Conservation (phyloP, 2,113 vertebrate species). For the Scomber japonicus region DNA sequence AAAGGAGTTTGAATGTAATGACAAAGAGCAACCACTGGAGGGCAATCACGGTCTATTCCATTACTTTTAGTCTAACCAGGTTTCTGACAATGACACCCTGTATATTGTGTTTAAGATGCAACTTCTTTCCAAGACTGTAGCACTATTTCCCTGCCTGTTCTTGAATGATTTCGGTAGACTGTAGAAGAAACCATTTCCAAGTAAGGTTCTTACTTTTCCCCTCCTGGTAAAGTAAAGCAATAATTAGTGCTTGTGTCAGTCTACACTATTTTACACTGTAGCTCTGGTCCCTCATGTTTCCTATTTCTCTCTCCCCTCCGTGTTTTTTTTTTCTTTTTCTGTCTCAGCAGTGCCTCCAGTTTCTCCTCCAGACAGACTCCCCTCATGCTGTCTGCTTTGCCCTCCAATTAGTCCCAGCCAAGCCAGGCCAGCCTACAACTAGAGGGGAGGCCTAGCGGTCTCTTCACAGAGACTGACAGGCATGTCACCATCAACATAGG, state of each 20-base stretch:
- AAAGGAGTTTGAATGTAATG: conserved; percentile 5
- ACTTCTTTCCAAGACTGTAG: neutral
- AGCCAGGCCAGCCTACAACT: conserved; percentile 52
- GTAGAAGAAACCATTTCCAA: neutral
- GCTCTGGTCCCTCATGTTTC: neutral
- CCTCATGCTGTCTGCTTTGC: conserved; percentile 54
- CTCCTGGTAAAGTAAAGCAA: neutral
- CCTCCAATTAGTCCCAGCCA: conserved; percentile 70
- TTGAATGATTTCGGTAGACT: neutral
- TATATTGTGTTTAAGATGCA: neutral
- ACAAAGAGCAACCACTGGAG: conserved; percentile 56
- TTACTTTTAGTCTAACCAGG: neutral
- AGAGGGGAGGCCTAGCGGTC: conserved; percentile 39
- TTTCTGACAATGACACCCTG: neutral
- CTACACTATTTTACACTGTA: neutral
- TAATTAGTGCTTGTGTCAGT: neutral
- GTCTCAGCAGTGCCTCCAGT: conserved; percentile 43
- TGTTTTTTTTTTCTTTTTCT: conserved; percentile 1
- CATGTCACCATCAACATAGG: conserved; percentile 23
- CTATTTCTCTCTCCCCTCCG: neutral
- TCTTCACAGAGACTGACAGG: conserved; percentile 37
- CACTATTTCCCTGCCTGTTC: neutral
- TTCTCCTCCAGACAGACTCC: conserved; percentile 44
- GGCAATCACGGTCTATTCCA: conserved; percentile 33
- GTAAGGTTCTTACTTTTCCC: neutral